Base-by-base conservation (phyloP, 2,797 vertebrate genomes). In the Crossoptilon crossoptilon region DNA sequence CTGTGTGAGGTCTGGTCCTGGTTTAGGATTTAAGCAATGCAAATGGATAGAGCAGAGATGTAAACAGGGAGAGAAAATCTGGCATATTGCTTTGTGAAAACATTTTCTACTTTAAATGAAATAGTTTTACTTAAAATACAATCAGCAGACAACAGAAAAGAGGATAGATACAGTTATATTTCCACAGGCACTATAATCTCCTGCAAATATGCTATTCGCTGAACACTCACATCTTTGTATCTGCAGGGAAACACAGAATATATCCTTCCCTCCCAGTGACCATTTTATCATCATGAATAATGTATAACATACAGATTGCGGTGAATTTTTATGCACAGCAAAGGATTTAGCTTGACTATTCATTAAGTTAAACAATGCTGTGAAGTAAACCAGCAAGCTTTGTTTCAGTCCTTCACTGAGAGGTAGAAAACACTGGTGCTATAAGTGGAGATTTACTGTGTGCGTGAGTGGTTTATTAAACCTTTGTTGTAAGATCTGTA, bases 331-430 rank as follows among this genome's bases (percentile, higher is more conserved):
- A 70, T 81, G 51, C 7, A 53, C 22, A 73, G 51, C 43, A 84
- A 16, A 89, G 19, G 73, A 81, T 84, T 6, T 7, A 84, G 31
- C 26, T 79, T 64, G 67, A 46, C 26, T 88, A 37, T 70, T 75
- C 82, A 63, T 56, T 81, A 90, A 87, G 39, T 79, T 71, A 60
- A 94, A 53, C 29, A 78, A 33, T 14, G 29, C 31, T 53, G 33
- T 35, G 70, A 87, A 31, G 59, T 83, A 90, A 92, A 93, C 62
- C 33, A 81, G 22, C 9, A 79, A 94, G 37, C 11, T 73, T 66
- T 88, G 9, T 41, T 95, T 67, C 81, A 69, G 59, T 66, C 84
- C 29, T 84, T 92, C 18, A 27, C 14, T 11, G 6, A 68, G 41
- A 64, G 27, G 53, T 5, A 88, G 83, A 84, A 94, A 90, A 87